Conservation (phyloP, 2,113 vertebrate genomes). For the Ramphastos sulfuratus region DNA sequence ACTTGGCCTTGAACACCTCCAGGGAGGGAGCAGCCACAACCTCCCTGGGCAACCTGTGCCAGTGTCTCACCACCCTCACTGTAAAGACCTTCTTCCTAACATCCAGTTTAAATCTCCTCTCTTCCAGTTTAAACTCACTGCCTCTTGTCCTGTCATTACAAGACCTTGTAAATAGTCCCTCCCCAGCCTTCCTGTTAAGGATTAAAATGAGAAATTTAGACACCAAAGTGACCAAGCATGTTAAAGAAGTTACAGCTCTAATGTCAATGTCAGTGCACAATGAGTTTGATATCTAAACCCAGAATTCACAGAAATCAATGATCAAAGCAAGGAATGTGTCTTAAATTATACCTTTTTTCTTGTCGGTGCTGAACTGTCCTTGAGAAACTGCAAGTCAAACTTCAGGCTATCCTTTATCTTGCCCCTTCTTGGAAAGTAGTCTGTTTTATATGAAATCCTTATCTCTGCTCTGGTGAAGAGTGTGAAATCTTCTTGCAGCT, state of each 20-base stretch:
- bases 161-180: too few species aligned
- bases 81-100: too few species aligned
- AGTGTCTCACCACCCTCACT: too few species aligned
- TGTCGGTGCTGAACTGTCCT: background rate
- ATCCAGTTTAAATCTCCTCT: too few species aligned
- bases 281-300: background rate
- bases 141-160: too few species aligned
- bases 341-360: background rate
- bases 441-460: background rate
- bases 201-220: background rate
- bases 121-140: too few species aligned
- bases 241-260: background rate
- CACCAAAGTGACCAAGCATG: background rate
- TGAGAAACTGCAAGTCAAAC: background rate
- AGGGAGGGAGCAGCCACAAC: too few species aligned
- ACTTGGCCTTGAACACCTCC: too few species aligned
- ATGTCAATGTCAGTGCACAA: background rate
- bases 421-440: background rate
- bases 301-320: background rate
- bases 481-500: background rate
- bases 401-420: background rate
- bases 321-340: background rate
- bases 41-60: too few species aligned
- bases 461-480: background rate
- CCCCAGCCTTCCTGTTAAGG: background rate